These are phyloP conservation scores for Pomphorhynchus laevis DNA, from an alignment of 1,140 invertebrate genomes.

Conservation along the genomic window DNA sequence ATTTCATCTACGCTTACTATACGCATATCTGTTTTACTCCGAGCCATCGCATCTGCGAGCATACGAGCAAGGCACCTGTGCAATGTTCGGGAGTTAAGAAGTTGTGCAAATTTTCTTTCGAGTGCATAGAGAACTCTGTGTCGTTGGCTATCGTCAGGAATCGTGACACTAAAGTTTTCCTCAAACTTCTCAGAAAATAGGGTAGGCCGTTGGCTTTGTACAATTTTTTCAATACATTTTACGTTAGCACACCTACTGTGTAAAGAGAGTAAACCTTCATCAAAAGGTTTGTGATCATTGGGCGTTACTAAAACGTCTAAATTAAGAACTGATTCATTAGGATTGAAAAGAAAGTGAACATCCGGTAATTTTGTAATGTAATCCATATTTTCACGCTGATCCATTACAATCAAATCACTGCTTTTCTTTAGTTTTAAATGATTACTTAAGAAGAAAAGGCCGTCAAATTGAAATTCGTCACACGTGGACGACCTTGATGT, in stretches of 20 bases:
- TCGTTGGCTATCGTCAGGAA: slow-evolving; percentile 8
- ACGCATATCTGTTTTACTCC: neutral
- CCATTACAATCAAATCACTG: slow-evolving; percentile 3
- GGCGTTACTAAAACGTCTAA: neutral
- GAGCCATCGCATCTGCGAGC: slow-evolving; percentile 6
- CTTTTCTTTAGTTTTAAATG: slow-evolving; percentile 8
- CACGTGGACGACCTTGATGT: neutral
- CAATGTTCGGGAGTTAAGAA: slow-evolving; percentile 4
- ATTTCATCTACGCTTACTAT: slow-evolving; percentile 6
- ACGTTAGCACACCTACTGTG: too few relatives aligned
- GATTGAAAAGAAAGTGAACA: slow-evolving; percentile 9
- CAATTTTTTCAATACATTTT: slow-evolving; percentile 9
- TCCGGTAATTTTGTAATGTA: slow-evolving; percentile 1
- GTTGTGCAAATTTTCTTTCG: slow-evolving; percentile 7
- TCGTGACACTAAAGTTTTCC: neutral
- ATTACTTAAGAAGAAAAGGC: slow-evolving; percentile 6
- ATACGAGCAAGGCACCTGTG: slow-evolving; percentile 7
- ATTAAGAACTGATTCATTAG: slow-evolving; percentile 5
- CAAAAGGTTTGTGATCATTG: slow-evolving; percentile 1
- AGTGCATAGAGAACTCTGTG: slow-evolving; percentile 4
- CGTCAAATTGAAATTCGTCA: slow-evolving; percentile 2
- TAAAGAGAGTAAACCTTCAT: too few relatives aligned
- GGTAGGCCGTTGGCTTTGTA: slow-evolving; percentile 3
- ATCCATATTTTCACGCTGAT: slow-evolving; percentile 5
- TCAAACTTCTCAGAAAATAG: slow-evolving; percentile 9